Base-by-base conservation (phyloP, 2,113 vertebrate genomes). In the Fregetta grallaria region DNA sequence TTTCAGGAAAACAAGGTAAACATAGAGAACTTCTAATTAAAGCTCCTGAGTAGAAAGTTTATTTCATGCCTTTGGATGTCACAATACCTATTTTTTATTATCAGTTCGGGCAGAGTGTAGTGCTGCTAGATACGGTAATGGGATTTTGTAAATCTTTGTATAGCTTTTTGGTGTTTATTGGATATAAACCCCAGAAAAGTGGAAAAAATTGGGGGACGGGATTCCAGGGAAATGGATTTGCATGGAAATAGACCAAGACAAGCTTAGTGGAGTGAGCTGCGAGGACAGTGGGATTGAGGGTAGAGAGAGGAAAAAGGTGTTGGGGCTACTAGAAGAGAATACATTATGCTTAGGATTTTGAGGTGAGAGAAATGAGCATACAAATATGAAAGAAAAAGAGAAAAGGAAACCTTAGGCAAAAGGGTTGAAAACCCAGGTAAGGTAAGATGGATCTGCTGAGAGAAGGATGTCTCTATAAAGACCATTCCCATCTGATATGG, bases 191-290 rank as follows among this genome's bases (percentile, higher is more conserved):
- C 6, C 15, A 44, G 22, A 32, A 89, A 91, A 70, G 2, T 1
- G 3, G 7, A 56, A 34, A 3, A 34, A 38, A 27, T 1, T 11
- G 2, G 4, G 10, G 11, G 4, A 29, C 29, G 42, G 17, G 17
- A 61, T 61, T 34, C 6, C 71, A 32, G 16, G 27, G 17, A 77
- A 88, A 67, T 18, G 10, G 7, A 42, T 47, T 84, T 80, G 3
- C 3, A 11, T 7, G 20, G 34, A 68, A 21, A 68, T 15, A 22
- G 21, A 2, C 14, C 13, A 44, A 26, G 19, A 34, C 0, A 52
- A 14, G 6, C 6, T 70, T 53, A 66, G 50, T 32, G 50, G 26
- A 67, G 20, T 36, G 27, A 67, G 3, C 8, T 55, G 52, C 38
- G 26, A 83, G 4, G 3, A 44, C n/a, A 15, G 10, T 19, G 27